Base-by-base conservation (phyloP, 2,888 invertebrate species). In the Meteorus cinctellus region DNA sequence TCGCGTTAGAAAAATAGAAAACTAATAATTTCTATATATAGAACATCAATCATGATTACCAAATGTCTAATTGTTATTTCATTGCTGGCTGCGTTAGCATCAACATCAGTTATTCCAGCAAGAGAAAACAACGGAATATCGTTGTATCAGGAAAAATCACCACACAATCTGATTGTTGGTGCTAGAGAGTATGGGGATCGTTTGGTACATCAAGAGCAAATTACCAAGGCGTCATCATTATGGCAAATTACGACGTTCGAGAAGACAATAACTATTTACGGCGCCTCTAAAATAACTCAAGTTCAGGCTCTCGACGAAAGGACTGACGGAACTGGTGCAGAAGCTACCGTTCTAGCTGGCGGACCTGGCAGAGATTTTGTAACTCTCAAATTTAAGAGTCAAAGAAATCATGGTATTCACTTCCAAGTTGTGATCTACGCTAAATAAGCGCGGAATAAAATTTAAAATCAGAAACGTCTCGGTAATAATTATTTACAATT, bases 371-470 rank as follows among this genome's bases (percentile, higher is more conserved):
- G 77, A 29, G 81, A 76, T 2, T 81, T 75, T 34, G 89, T 86
- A 2, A 85, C 85, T 3, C 81, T 91, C 14, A 87, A 86, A 74
- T 88, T 91, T 81, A 90, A 89, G 80, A 90, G 91, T 27, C 87
- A 89, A 77, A 84, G 89, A 29, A 86, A 89, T 34, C 83, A 85
- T 71, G 86, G 89, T 51, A 86, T 91, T 72, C 89, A 90, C 78
- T 91, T 90, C 27, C 2, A 60, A 1, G 80, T 81, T 29, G 66
- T 74, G 14, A 24, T 79, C 10, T 80, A 75, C 62, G 77, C 77
- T 8, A 78, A 73, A 73, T n/a, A 60, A 73, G 60, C 16, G 60
- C 41, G 2, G 1, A 48, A 48, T 48, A 2, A 10, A 45, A 10
- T 14, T 3, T n/a, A 1, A 48, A 16, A 48, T 41, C 12, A 41